phyloP scores from a whole-genome alignment of 2,888 invertebrate genomes.

The Cenopis cana region DNA sequence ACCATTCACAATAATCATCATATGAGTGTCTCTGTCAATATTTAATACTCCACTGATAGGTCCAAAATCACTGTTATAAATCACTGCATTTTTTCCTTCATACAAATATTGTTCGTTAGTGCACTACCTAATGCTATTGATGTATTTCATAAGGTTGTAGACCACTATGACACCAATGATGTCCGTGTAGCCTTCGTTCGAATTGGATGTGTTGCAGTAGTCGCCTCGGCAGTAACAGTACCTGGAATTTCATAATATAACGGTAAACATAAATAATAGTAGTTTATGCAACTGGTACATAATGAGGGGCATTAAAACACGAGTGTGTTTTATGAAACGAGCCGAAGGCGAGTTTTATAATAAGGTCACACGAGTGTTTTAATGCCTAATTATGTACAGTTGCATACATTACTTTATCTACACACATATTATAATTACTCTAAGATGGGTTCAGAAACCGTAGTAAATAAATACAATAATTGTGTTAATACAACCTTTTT shows the following conservation, averaged over 20 bases:
- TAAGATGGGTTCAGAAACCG: too few species aligned
- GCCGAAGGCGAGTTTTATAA: too few species aligned
- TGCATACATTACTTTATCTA: too few species aligned
- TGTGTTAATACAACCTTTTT: too few species aligned
- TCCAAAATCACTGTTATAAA: neutral
- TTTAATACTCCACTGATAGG: neutral
- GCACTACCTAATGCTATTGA: slow-evolving; percentile 80
- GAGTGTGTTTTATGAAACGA: too few species aligned
- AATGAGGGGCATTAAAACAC: too few species aligned
- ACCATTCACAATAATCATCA: neutral
- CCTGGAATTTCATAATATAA: slow-evolving; percentile 59
- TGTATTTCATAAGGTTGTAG: slow-evolving; percentile 86
- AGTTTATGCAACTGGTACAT: too few species aligned
- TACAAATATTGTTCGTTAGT: neutral
- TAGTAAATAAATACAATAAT: too few species aligned
- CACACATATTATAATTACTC: too few species aligned
- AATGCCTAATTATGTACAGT: too few species aligned
- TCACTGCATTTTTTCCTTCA: neutral
- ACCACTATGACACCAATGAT: slow-evolving; percentile 87
- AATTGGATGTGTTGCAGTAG: slow-evolving; percentile 88
- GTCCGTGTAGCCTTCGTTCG: slow-evolving; percentile 82
- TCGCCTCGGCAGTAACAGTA: slow-evolving; percentile 91
- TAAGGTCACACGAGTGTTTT: too few species aligned
- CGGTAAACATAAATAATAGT: neutral
- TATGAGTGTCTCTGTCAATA: too few species aligned